Evolutionary conservation across 2,888 invertebrate genomes (phyloP).

Genomic region (Lasius platythorax): DNA sequence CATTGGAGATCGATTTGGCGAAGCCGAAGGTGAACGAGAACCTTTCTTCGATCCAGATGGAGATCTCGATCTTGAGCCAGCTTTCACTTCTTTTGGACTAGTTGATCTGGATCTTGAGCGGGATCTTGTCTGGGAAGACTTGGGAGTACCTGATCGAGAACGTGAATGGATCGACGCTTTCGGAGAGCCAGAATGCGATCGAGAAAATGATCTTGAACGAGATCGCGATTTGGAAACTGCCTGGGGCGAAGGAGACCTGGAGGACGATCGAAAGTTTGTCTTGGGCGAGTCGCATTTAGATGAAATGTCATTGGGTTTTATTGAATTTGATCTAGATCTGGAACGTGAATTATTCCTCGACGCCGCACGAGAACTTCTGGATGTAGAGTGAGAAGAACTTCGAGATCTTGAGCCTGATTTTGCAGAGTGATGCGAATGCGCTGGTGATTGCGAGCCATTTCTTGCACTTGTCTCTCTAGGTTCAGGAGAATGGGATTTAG

Average conservation of each 20-base stretch:
- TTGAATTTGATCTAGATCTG: conserved; percentile 78
- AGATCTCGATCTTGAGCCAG: conserved; percentile 61
- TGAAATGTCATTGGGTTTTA: conserved; percentile 74
- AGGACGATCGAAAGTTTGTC: conserved; percentile 77
- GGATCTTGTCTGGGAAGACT: conserved; percentile 68
- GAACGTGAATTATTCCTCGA: conserved; percentile 74
- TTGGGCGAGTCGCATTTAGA: conserved; percentile 68
- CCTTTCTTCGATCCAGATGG: conserved; percentile 57
- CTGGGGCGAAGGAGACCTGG: conserved; percentile 73
- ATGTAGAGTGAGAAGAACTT: conserved; percentile 70
- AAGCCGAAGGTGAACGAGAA: conserved; percentile 57
- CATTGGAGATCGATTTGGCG: conserved; percentile 17
- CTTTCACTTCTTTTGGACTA: conserved; percentile 20
- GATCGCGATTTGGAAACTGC: conserved; percentile 76
- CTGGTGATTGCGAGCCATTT: conserved; percentile 68
- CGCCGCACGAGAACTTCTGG: conserved; percentile 67
- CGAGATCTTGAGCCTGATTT: conserved; percentile 77
- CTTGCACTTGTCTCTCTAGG: conserved; percentile 58
- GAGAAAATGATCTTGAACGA: conserved; percentile 73
- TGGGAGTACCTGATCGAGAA: conserved; percentile 75
- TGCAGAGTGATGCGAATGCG: conserved; percentile 55
- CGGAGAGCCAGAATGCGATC: conserved; percentile 74
- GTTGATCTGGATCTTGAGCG: conserved; percentile 73
- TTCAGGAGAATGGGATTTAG: conserved; percentile 73
- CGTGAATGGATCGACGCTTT: conserved; percentile 64